These are phyloP conservation scores for Rhinatrema bivittatum DNA, from an alignment of 2,797 vertebrate genomes.

Conservation along the genomic window DNA sequence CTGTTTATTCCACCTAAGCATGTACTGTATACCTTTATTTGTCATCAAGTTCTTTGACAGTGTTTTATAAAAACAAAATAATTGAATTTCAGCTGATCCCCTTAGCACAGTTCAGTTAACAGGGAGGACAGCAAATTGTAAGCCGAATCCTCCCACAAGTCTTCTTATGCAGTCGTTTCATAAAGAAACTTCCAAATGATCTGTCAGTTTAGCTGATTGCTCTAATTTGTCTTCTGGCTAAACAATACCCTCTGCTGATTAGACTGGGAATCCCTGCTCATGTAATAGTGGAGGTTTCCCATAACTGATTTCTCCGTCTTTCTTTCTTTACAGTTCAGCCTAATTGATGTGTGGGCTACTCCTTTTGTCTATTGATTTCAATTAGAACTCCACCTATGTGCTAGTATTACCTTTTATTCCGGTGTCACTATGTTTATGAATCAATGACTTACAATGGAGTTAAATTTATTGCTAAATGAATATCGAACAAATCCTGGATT, in stretches of 20 bases:
- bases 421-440: background rate
- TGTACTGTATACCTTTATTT: too few relatives aligned
- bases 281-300: background rate
- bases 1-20: too few relatives aligned
- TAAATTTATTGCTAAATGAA: background rate
- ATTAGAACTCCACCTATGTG: background rate
- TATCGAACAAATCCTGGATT: background rate
- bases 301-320: background rate
- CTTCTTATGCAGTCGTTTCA: background rate
- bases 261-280: conserved; percentile 1
- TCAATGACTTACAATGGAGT: background rate
- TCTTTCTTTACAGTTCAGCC: background rate
- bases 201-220: conserved; percentile 3
- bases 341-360: background rate
- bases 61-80: background rate
- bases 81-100: background rate
- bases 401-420: background rate
- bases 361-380: background rate
- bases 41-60: background rate
- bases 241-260: background rate
- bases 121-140: background rate
- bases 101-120: background rate
- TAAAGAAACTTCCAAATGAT: background rate
- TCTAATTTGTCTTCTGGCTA: background rate
- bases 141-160: background rate